These are phyloP conservation scores for Mormyrus proboscirostris DNA, from an alignment of 2,797 vertebrate genomes.

Conservation along the genomic window DNA sequence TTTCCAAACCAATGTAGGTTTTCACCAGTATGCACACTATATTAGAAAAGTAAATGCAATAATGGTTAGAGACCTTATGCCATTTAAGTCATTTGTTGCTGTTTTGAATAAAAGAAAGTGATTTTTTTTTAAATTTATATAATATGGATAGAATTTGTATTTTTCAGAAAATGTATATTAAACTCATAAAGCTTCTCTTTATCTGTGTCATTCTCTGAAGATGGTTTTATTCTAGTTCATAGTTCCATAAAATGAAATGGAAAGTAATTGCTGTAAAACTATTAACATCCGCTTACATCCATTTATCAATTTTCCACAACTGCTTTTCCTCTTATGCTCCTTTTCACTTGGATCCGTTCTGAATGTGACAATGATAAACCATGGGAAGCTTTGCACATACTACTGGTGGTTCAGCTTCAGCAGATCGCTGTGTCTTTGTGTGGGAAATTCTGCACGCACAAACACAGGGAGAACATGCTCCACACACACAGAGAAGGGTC, in stretches of 20 bases:
- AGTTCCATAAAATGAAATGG: background rate
- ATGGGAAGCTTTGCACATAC: background rate
- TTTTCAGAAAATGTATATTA: constrained; percentile 20
- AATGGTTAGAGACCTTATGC: background rate
- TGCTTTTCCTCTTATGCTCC: background rate
- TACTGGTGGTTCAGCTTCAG: background rate
- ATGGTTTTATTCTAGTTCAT: background rate
- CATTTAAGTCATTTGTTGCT: constrained; percentile 18
- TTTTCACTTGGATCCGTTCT: background rate
- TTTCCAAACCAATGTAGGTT: constrained; percentile 1
- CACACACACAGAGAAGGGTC: background rate
- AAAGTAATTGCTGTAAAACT: background rate
- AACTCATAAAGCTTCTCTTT: background rate
- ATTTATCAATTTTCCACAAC: background rate
- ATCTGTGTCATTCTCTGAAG: background rate
- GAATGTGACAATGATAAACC: background rate
- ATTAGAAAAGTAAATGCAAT: constrained; percentile 12
- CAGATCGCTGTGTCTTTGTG: background rate
- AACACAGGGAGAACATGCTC: background rate
- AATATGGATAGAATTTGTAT: constrained; percentile 16
- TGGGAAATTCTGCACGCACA: background rate
- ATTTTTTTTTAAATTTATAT: background rate
- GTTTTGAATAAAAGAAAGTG: constrained; percentile 3
- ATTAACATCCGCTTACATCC: background rate
- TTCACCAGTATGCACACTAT: background rate